Evolutionary conservation across 2,888 invertebrate species (phyloP), one percentile per base, ranked within the genome.

Genomic region (Hofmannophila pseudospretella): DNA sequence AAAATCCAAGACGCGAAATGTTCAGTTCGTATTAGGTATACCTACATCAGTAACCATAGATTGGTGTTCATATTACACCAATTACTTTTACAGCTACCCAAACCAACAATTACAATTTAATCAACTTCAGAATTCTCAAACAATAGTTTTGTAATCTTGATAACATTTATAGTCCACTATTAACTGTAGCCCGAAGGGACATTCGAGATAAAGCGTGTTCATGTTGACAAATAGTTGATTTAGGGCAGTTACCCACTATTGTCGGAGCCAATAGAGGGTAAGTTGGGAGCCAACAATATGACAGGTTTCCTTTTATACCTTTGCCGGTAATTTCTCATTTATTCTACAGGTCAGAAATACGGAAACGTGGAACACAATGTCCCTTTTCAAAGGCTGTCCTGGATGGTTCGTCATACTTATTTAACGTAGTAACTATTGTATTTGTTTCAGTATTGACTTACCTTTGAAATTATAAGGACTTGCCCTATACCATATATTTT

Each of bases 201-300:
- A n/a, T n/a, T 27, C 4, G 11, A 12, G 27, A 27, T 3, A 32
- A 32, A 32, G 22, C 22, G 9, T 20, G 22, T 32, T 13, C 22
- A 12, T 12, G 13, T 47, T 65, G 73, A 74, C 73, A 73, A 74
- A 74, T 72, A 61, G 60, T 58, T 68, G 74, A 72, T 67, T 67
- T 57, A 54, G 70, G 71, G 38, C 49, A 54, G 44, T 51, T 34
- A 34, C 8, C 55, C 41, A 58, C 64, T 23, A n/a, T 23, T 63
- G 62, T 59, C 41, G 45, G 31, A 36, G 44, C 41, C 49, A 55
- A 55, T 51, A 51, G 52, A 38, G 48, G 45, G 38, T 22, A 43
- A 40, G 23, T 23, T 23, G 7, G 23, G 23, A 2, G 20, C n/a
- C 23, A 16, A 26, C 26, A 26, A 34, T 26, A 14, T 26, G 16